Evolutionary conservation across 1,140 invertebrate species (phyloP).

Genomic region (Aphelenchoides avenae): DNA sequence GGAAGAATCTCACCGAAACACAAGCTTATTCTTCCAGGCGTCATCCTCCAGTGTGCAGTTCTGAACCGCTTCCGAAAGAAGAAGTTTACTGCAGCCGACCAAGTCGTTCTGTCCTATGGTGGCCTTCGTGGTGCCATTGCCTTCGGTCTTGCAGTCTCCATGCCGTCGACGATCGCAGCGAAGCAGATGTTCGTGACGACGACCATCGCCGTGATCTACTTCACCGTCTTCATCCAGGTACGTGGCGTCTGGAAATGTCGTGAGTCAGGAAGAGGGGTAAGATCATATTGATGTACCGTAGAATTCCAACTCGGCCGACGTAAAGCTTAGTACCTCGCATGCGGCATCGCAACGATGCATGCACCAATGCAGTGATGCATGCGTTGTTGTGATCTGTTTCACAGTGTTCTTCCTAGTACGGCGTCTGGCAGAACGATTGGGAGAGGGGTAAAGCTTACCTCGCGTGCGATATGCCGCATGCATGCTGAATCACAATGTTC

Average conservation of each 20-base stretch:
- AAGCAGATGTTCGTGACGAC: constrained; percentile 25
- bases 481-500: no score
- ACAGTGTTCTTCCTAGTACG: no score
- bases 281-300: neutral
- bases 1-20: neutral
- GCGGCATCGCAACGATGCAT: no score
- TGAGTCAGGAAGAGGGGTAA: constrained; percentile 16
- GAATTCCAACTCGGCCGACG: neutral
- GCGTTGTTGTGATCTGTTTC: no score
- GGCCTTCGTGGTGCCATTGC: constrained; percentile 26
- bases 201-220: constrained; percentile 23
- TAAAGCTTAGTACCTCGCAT: neutral
- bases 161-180: constrained; percentile 13
- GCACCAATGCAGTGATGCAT: no score
- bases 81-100: constrained; percentile 21
- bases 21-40: constrained; percentile 12
- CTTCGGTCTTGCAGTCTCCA: constrained; percentile 15
- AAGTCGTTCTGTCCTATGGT: constrained; percentile 25
- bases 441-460: no score
- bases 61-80: constrained; percentile 22
- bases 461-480: no score
- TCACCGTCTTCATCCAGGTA: constrained; percentile 23
- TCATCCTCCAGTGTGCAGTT: constrained; percentile 23
- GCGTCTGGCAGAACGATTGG: no score
- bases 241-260: constrained; percentile 6